Evolutionary conservation across 2,113 vertebrate genomes (phyloP).

Genomic region (Gymnogyps californianus): DNA sequence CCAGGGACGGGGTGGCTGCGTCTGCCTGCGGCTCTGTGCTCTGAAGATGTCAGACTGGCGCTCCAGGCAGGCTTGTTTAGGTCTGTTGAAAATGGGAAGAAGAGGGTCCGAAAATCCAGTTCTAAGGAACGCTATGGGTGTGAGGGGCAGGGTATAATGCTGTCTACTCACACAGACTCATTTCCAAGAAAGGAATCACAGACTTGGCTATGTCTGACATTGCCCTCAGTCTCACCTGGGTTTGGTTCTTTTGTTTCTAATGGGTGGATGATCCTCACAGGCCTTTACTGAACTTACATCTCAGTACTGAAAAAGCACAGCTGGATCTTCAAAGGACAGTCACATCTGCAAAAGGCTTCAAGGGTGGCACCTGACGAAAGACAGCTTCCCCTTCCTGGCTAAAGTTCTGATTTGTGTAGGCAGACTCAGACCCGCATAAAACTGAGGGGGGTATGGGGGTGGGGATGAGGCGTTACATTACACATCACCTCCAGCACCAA

Average conservation of each 20-base stretch:
- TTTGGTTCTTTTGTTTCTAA: neutral
- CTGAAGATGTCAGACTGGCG: accelerated
- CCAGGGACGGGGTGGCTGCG: neutral
- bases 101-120: neutral
- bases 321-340: neutral
- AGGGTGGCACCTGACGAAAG: too few species aligned
- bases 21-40: accelerated
- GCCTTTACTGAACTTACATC: neutral
- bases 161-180: accelerated
- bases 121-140: accelerated
- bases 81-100: neutral
- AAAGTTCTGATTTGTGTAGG: neutral
- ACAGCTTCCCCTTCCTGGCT: neutral
- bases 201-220: accelerated
- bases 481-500: neutral
- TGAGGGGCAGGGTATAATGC: too few species aligned
- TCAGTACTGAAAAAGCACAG: neutral
- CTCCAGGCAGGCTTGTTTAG: neutral
- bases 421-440: neutral
- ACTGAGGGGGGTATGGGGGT: too few species aligned
- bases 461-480: accelerated
- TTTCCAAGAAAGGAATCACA: neutral
- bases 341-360: neutral
- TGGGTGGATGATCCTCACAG: neutral
- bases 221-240: neutral